These are phyloP conservation scores for Meliscaeva auricollis DNA, from an alignment of 2,888 invertebrate species.

Conservation along the genomic window DNA sequence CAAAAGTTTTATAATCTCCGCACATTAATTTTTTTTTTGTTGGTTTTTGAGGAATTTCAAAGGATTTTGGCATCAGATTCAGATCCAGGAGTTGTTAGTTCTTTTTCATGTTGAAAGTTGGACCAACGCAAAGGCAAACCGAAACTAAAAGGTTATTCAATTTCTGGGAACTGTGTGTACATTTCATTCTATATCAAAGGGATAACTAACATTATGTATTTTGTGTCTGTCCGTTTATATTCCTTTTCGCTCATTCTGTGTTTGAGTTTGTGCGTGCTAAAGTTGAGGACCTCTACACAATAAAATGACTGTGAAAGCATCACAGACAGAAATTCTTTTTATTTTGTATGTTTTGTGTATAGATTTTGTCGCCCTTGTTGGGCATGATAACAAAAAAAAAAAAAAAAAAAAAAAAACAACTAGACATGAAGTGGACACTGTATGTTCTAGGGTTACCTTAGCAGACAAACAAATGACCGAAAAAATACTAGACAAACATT, in stretches of 20 bases:
- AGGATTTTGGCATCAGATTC: constrained; percentile 29
- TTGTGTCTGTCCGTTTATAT: constrained; percentile 20
- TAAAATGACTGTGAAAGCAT: constrained; percentile 35
- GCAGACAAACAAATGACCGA: no score
- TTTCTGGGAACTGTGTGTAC: constrained; percentile 62
- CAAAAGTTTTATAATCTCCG: not conserved
- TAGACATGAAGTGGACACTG: no score
- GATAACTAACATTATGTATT: constrained; percentile 24
- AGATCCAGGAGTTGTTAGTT: constrained; percentile 27
- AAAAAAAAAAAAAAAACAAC: not conserved
- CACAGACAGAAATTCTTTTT: constrained; percentile 26
- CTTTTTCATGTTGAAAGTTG: not conserved
- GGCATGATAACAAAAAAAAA: constrained; percentile 22
- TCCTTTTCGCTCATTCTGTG: not conserved
- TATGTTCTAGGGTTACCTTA: not conserved
- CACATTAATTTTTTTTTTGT: not conserved
- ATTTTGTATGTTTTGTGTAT: constrained; percentile 12
- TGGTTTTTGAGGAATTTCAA: not conserved
- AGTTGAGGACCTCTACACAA: not conserved
- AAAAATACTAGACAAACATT: no score
- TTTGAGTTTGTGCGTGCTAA: not conserved
- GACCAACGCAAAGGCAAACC: not conserved
- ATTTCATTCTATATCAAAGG: constrained; percentile 39
- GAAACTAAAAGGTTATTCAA: constrained; percentile 42
- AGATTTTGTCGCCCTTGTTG: constrained; percentile 46